Percentiles rank a stretch among this genome's conserved stretches.
Conservation (phyloP, 2,113 vertebrate genomes). For the Papio anubis region DNA sequence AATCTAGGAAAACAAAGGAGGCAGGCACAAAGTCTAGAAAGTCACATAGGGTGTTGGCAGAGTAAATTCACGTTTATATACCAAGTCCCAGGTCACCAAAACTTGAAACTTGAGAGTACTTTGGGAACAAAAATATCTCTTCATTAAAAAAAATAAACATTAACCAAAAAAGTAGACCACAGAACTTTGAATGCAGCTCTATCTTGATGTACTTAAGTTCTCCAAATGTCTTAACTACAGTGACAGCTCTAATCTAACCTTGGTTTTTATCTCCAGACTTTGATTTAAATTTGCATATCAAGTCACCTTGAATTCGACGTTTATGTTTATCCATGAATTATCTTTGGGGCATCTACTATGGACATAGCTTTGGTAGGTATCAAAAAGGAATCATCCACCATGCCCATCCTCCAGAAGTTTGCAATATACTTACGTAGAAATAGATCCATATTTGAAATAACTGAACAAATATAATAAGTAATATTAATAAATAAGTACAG, state of each 20-base stretch:
- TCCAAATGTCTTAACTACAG: neutral
- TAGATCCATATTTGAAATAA: neutral
- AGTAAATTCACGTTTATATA: neutral
- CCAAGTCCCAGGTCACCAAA: neutral
- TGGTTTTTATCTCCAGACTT: conserved; percentile 48
- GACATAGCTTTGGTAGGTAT: neutral
- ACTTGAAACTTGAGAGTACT: neutral
- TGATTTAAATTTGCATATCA: conserved; percentile 11
- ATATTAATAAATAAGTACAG: neutral
- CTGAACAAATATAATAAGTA: neutral
- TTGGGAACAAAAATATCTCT: neutral
- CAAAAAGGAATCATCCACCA: neutral
- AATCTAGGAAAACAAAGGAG: neutral
- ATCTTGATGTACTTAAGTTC: neutral
- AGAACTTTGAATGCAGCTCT: conserved; percentile 36
- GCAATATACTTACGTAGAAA: neutral
- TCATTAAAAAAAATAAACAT: conserved; percentile 61
- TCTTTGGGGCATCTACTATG: neutral
- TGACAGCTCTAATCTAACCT: conserved; percentile 53
- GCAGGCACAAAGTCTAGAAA: conserved; percentile 17
- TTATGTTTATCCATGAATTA: conserved; percentile 15
- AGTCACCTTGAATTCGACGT: conserved; percentile 44
- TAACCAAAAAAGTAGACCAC: conserved; percentile 46
- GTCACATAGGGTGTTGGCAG: neutral
- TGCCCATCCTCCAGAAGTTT: neutral